A percentile compares a stretch with the other conserved stretches of the same genome.
Conservation (phyloP, 1,140 invertebrate genomes). For the Melipona quadrifasciata region DNA sequence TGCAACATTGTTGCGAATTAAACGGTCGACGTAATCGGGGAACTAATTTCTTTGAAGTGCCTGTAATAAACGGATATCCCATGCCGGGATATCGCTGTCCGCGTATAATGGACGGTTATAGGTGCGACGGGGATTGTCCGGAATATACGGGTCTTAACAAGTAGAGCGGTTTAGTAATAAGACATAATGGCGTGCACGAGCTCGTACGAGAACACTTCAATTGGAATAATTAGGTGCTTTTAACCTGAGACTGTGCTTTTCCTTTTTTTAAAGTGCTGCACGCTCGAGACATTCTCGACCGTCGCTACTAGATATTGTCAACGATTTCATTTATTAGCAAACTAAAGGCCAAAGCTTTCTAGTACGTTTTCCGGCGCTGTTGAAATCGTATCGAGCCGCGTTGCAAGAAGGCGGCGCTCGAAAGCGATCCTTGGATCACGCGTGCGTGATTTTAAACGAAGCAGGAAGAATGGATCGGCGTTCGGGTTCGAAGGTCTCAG, state of each 20-base stretch:
- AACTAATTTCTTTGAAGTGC: conserved; percentile 16
- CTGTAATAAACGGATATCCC: conserved; percentile 12
- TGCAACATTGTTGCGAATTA: background rate
- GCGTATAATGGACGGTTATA: conserved; percentile 12
- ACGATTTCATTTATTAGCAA: background rate
- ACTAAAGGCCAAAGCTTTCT: background rate
- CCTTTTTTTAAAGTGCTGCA: no score
- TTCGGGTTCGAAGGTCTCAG: conserved; percentile 54
- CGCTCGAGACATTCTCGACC: background rate
- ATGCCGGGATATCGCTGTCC: conserved; percentile 7
- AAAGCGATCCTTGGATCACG: conserved; percentile 45
- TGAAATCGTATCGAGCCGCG: background rate
- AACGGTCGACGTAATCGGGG: background rate
- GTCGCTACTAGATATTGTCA: background rate
- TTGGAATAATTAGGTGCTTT: background rate
- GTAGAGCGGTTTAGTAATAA: conserved; percentile 4
- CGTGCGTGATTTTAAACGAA: conserved; percentile 58
- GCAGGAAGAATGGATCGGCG: conserved; percentile 33
- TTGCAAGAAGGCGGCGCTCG: background rate
- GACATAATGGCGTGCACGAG: conserved; percentile 21
- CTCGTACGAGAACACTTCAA: background rate
- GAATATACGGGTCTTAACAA: background rate
- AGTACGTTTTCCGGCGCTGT: background rate
- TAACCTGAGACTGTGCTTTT: background rate
- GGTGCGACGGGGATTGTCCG: background rate